phyloP scores from a whole-genome alignment of 2,888 invertebrate genomes.

The Tipula vernalis region DNA sequence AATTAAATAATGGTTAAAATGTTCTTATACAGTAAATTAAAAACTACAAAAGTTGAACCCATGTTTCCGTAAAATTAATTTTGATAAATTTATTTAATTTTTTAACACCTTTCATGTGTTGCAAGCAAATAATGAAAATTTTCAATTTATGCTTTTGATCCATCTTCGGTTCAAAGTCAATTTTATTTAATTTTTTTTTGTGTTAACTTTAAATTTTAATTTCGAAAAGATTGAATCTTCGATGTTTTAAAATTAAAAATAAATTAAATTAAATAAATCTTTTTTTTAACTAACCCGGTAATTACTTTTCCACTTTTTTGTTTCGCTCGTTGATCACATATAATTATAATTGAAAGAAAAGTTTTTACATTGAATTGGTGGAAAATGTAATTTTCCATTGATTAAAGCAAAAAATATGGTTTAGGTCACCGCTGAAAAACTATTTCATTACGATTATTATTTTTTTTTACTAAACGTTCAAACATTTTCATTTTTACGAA shows the following conservation, averaged over 20 bases:
- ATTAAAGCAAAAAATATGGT: not conserved
- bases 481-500: too few relatives aligned
- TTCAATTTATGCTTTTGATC: too few relatives aligned
- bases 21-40: too few relatives aligned
- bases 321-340: too few relatives aligned
- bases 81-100: too few relatives aligned
- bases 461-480: not conserved
- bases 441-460: not conserved
- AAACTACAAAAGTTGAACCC: too few relatives aligned
- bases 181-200: not conserved
- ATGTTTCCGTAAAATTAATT: too few relatives aligned
- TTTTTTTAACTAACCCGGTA: not conserved
- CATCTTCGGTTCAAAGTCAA: not conserved
- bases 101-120: too few relatives aligned
- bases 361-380: not conserved
- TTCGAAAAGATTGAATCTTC: not conserved
- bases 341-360: not conserved
- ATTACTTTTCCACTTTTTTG: too few relatives aligned
- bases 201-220: not conserved
- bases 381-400: not conserved
- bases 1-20: too few relatives aligned
- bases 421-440: not conserved
- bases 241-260: not conserved
- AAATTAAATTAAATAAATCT: not conserved
- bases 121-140: too few relatives aligned